These are phyloP conservation scores for silkworm (Bombyx mori) DNA, from an alignment of 1,140 invertebrate genomes.

Conservation along the genomic window DNA sequence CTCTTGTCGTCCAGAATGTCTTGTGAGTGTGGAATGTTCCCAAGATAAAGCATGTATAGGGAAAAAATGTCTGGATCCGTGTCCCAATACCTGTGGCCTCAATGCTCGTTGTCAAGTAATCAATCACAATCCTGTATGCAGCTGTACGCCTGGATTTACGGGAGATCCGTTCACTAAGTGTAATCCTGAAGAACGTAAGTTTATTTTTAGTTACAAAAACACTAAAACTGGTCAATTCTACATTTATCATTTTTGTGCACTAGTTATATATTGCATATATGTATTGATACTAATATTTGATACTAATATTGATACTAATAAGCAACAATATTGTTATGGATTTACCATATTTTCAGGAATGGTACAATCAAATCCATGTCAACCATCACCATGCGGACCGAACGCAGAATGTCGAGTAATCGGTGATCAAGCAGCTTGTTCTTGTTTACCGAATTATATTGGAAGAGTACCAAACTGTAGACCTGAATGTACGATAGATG, in stretches of 20 bases:
- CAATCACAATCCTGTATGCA: conserved; percentile 88
- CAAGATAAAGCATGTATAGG: conserved; percentile 86
- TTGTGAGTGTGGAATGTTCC: conserved; percentile 86
- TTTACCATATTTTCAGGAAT: conserved; percentile 35
- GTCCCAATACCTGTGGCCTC: conserved; percentile 83
- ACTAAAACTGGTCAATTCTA: too few species aligned
- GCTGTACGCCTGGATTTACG: conserved; percentile 78
- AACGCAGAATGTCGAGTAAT: conserved; percentile 84
- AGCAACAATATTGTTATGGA: neutral
- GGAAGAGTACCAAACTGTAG: conserved; percentile 82
- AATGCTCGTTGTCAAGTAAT: conserved; percentile 87
- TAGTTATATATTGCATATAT: too few species aligned
- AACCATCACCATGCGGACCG: conserved; percentile 85
- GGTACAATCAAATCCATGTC: conserved; percentile 68
- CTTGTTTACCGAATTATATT: conserved; percentile 80
- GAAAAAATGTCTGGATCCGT: conserved; percentile 87
- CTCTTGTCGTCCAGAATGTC: conserved; percentile 85
- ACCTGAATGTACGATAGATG: conserved; percentile 82
- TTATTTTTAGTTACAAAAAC: neutral
- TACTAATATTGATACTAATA: neutral
- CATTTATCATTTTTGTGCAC: too few species aligned
- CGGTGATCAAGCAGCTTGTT: conserved; percentile 83
- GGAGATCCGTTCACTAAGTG: conserved; percentile 86
- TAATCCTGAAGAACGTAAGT: conserved; percentile 74
- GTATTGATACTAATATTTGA: too few species aligned